These are phyloP conservation scores for Ceraclea dissimilis DNA, from an alignment of 2,888 invertebrate species.

Conservation along the genomic window DNA sequence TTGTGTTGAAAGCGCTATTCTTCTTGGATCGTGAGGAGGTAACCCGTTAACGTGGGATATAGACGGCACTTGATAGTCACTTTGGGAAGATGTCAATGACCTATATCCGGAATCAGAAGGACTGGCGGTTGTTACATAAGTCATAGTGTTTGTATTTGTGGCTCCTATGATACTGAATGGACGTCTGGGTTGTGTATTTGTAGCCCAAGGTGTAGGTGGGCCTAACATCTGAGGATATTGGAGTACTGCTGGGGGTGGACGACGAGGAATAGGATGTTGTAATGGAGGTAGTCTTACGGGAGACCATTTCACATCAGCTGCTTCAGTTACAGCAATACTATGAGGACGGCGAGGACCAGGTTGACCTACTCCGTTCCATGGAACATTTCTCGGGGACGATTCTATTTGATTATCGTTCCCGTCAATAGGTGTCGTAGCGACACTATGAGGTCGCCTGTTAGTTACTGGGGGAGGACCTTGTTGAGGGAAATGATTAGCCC, in stretches of 20 bases:
- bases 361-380: constrained; percentile 31
- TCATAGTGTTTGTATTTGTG: constrained; percentile 25
- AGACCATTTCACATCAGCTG: constrained; percentile 20
- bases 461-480: constrained; percentile 20
- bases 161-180: constrained; percentile 36
- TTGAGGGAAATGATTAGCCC: constrained; percentile 23
- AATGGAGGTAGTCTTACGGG: constrained; percentile 36
- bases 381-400: constrained; percentile 29
- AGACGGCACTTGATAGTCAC: constrained; percentile 54
- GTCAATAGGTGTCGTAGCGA: constrained; percentile 25
- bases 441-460: constrained; percentile 27
- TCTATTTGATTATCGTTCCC: constrained; percentile 17
- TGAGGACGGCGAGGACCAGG: constrained; percentile 25
- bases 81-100: constrained; percentile 51
- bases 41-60: constrained; percentile 41
- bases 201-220: constrained; percentile 33
- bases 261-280: constrained; percentile 49
- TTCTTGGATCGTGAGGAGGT: constrained; percentile 41
- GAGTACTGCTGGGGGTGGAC: constrained; percentile 42
- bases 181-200: constrained; percentile 29
- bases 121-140: constrained; percentile 33
- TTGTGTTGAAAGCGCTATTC: constrained; percentile 34
- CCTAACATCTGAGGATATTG: constrained; percentile 28
- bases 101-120: constrained; percentile 46
- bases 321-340: constrained; percentile 25